Percentiles rank a stretch among this genome's conserved stretches.
Evolutionary conservation across 2,113 vertebrate species (phyloP).

Genomic region (Caretta caretta): DNA sequence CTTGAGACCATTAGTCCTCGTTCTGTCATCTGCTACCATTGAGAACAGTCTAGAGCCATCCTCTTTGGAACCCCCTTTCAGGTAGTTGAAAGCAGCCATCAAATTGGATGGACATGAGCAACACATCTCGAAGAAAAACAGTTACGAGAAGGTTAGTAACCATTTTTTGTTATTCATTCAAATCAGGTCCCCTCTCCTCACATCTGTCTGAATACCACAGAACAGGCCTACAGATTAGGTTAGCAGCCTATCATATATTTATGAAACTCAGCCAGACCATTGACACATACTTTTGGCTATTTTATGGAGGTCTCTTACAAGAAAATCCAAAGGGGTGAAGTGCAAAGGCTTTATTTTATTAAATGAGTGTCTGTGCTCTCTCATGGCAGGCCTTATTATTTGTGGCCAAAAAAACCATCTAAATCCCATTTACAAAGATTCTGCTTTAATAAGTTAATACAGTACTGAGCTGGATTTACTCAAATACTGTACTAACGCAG

Average conservation of each 20-base stretch:
- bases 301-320: neutral
- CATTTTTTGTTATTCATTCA: neutral
- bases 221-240: neutral
- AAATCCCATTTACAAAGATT: constrained; percentile 21
- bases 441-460: constrained; percentile 20
- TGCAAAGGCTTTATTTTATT: neutral
- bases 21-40: too few relatives aligned
- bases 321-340: neutral
- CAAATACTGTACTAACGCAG: neutral
- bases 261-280: constrained; percentile 13
- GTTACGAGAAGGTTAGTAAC: too few relatives aligned
- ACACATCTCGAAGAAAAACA: too few relatives aligned
- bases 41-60: too few relatives aligned
- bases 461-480: neutral
- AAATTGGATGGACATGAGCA: too few relatives aligned
- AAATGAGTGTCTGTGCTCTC: neutral
- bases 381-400: neutral
- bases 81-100: too few relatives aligned
- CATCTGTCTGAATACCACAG: neutral
- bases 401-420: neutral
- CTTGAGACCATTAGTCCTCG: too few relatives aligned
- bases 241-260: neutral
- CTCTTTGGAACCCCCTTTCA: too few relatives aligned
- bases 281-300: neutral
- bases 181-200: neutral